Base-by-base conservation (phyloP, 1,140 invertebrate species). In the Pseudomyrmex dendroicus region DNA sequence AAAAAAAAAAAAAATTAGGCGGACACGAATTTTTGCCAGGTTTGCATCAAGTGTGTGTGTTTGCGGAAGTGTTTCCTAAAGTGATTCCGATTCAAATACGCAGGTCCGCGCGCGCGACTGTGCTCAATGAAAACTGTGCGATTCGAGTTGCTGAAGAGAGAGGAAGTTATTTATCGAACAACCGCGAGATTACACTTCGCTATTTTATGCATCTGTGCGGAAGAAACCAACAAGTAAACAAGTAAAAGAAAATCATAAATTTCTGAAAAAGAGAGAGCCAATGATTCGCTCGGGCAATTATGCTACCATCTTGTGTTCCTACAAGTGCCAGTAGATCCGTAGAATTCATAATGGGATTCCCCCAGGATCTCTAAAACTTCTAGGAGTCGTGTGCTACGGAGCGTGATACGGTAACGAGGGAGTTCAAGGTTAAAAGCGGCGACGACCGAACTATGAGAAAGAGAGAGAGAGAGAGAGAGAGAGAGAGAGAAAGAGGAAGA, bases 381-480 rank as follows among this genome's bases (percentile, higher is more conserved):
- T 88, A 76, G 86, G 78, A 88, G 74, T 74, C 83, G 86, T 88
- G 86, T 56, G 87, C 86, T 78, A 68, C 57, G 73, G 67, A 88
- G 86, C 85, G 88, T 89, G 88, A 86, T 85, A 89, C 86, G 86
- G 86, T 89, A 88, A 88, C 88, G 88, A 88, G 87, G 78, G 83
- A 88, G 84, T 90, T 90, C 84, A 88, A 84, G 86, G 89, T 89
- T 87, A 89, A 89, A 73, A 84, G 84, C 78, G 78, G 83, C 68
- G 88, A 76, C 85, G 86, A 88, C 67, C 80, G 82, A 82, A 82
- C 59, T 25, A 22, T 76, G 76, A 76, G 63, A 67, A 74, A 61
- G 1, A 25, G 20, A 66, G 57, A 76, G 73, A 76, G 15, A 48
- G 20, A 52, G 52, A 44, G 57, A 48, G 48, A 68, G 46, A 25